Evolutionary conservation across 2,797 vertebrate genomes (phyloP), one percentile per base, ranked within the genome.

Genomic region (Acrossocheilus fasciatus): DNA sequence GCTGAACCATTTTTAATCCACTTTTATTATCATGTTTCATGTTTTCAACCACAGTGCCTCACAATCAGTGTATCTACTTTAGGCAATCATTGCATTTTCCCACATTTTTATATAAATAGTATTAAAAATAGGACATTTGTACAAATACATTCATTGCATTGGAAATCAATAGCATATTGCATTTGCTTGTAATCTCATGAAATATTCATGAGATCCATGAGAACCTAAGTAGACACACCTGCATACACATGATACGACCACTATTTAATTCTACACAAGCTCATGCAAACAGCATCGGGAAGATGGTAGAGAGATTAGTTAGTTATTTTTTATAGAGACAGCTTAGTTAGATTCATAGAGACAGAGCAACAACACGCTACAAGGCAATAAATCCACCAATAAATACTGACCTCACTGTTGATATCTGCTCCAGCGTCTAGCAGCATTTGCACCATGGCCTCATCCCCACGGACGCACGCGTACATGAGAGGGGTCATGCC

Each of bases 401-500:
- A 30, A 36, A 54, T 86, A 91, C 92, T 91, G 87, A 94, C 93
- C 92, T 93, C 91, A 30, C 92, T 92, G 86, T 94, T 92, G 77
- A 94, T 91, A 87, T 91, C 92, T 0, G 93, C 93, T 26, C 93
- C 93, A 6, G 92, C 90, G 0, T 93, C 92, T 90, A 94, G 87
- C 72, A 94, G 90, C 89, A 93, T 92, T 86, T 94, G 92, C 12
- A 93, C 93, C 93, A 94, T 94, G 79, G 93, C 92, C 52, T 94
- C 92, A 2, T 94, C 93, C 34, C 93, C 93, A 34, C 91, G 91
- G 20, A 92, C 92, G 17, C 92, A 93, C 1, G 93, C 89, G 12
- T 92, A 94, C 93, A 94, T 94, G 68, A 94, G 92, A 15, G 93
- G 93, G 47, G 92, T 92, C 93, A 94, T 91, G 17, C 93, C 93